These are phyloP conservation scores for Martes martes DNA, from an alignment of 2,113 vertebrate species.

Conservation along the genomic window DNA sequence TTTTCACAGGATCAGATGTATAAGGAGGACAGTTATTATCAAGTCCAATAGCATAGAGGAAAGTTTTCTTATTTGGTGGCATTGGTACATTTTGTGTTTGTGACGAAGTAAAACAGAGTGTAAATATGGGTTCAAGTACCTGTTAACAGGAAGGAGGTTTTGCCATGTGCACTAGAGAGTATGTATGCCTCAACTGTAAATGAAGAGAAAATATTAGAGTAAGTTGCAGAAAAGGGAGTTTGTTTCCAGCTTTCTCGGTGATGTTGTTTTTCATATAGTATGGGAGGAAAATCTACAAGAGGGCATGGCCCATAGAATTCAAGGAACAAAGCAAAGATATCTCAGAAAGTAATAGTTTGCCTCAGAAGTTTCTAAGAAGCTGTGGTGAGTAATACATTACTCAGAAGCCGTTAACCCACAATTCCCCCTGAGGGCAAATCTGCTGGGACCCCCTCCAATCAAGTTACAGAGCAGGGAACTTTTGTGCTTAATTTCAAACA, in stretches of 20 bases:
- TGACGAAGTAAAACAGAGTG: background rate
- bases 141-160: background rate
- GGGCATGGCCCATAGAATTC: background rate
- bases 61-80: conserved; percentile 10
- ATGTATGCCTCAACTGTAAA: background rate
- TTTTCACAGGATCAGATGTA: conserved; percentile 5
- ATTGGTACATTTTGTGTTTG: background rate
- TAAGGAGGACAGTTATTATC: background rate
- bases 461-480: conserved; percentile 16
- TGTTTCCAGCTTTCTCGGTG: background rate
- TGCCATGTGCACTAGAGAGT: background rate
- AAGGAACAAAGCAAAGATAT: conserved; percentile 28
- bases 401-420: conserved; percentile 31
- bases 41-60: background rate
- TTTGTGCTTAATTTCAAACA: conserved; percentile 58
- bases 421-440: background rate
- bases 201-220: background rate
- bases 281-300: background rate
- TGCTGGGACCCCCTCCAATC: background rate
- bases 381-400: conserved; percentile 33
- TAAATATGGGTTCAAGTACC: background rate
- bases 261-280: background rate
- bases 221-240: background rate
- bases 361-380: conserved; percentile 49
- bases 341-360: conserved; percentile 3